Percentiles rank a stretch among this genome's conserved stretches.
Conservation (phyloP, 2,113 vertebrate genomes). For the Notothenia rossii region DNA sequence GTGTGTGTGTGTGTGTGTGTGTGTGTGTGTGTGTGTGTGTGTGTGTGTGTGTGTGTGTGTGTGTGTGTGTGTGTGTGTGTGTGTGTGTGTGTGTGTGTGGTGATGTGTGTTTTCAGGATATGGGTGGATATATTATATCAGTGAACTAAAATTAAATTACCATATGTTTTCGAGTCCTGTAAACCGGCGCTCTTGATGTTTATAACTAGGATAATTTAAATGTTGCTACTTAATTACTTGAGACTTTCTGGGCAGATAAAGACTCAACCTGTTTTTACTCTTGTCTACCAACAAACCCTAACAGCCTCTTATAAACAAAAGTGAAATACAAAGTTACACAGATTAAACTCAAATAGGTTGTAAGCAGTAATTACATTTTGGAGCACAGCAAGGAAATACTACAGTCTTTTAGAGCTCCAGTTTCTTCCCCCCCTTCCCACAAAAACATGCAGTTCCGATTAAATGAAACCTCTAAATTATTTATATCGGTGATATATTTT, state of each 20-base stretch:
- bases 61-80: not conserved
- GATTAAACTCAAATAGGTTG: not conserved
- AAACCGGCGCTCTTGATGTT: constrained; percentile 95
- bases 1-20: constrained; percentile 29
- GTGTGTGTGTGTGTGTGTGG: constrained; percentile 25
- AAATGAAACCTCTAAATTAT: not conserved
- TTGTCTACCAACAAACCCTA: constrained; percentile 3
- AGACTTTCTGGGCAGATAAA: constrained; percentile 44
- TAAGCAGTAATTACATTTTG: not conserved
- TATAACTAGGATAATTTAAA: constrained; percentile 97
- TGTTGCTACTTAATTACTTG: constrained; percentile 91
- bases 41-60: too few relatives aligned
- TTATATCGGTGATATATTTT: not conserved
- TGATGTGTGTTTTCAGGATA: constrained; percentile 27
- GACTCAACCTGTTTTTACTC: constrained; percentile 29
- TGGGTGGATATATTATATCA: constrained; percentile 89
- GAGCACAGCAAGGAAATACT: not conserved
- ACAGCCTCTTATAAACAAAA: not conserved
- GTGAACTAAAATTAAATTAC: constrained; percentile 97
- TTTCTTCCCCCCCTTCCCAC: not conserved
- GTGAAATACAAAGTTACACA: not conserved
- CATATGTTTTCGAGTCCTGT: constrained; percentile 95
- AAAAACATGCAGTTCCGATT: not conserved
- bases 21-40: not conserved
- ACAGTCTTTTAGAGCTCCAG: not conserved